Percentiles rank a stretch among this genome's conserved stretches.
Conservation (phyloP, 2,797 vertebrate species). For the Xiphophorus birchmanni region DNA sequence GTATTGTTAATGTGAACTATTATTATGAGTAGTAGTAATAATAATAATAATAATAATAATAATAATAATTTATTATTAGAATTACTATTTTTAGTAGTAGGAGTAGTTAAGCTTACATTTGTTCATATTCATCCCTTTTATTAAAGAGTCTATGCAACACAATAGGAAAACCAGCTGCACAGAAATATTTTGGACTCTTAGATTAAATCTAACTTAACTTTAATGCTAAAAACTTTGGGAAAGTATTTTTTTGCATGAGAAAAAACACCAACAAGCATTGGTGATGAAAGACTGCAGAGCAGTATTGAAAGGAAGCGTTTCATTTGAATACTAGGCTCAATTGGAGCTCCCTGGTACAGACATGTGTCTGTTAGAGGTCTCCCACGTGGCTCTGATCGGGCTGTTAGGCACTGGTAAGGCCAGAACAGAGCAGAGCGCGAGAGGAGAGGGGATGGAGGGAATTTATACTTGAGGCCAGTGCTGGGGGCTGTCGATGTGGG, state of each 20-base stretch:
- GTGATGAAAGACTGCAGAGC: conserved; percentile 43
- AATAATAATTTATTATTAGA: background rate
- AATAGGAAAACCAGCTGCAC: background rate
- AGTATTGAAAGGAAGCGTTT: conserved; percentile 42
- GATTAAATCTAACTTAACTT: conserved; percentile 23
- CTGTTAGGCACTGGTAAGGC: conserved; percentile 68
- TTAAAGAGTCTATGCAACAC: background rate
- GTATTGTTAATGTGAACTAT: background rate
- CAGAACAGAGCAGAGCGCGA: conserved; percentile 57
- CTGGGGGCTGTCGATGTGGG: conserved; percentile 73
- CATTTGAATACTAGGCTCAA: conserved; percentile 57
- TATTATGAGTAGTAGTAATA: background rate
- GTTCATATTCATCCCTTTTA: background rate
- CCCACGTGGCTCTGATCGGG: conserved; percentile 72
- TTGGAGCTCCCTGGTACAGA: conserved; percentile 48
- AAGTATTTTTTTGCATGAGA: background rate
- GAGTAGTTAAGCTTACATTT: background rate
- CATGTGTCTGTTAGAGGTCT: conserved; percentile 67
- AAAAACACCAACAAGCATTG: conserved; percentile 23
- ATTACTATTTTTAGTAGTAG: background rate
- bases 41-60: background rate
- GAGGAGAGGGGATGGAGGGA: conserved; percentile 50
- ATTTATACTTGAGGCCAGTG: conserved; percentile 58
- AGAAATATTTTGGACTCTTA: conserved; percentile 35
- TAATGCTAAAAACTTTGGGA: conserved; percentile 19